A percentile compares a stretch with the other conserved stretches of the same genome.
phyloP scores from a whole-genome alignment of 2,888 invertebrate species.

The Trissolcus japonicus region DNA sequence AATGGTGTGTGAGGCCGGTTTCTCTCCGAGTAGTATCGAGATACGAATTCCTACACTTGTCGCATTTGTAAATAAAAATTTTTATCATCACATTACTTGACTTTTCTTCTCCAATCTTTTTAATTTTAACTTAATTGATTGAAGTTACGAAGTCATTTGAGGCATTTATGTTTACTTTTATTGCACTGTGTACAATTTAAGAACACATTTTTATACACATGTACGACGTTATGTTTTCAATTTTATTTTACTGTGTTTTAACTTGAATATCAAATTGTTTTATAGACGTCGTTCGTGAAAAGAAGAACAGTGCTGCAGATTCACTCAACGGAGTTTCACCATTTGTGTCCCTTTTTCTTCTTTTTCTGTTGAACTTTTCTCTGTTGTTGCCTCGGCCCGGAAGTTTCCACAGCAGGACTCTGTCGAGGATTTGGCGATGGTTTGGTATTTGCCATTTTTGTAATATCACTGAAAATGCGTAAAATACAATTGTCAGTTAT shows the following conservation, averaged over 20 bases:
- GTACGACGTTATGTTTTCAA: too few species aligned
- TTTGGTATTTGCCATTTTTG: conserved; percentile 75
- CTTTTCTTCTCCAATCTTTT: not conserved
- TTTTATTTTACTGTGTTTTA: not conserved
- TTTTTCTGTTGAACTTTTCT: conserved; percentile 85
- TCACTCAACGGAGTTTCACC: conserved; percentile 66
- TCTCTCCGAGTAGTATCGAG: conserved; percentile 71
- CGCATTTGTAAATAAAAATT: conserved; percentile 76
- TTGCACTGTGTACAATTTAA: not conserved
- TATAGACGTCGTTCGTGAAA: too few species aligned
- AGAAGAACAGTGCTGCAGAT: too few species aligned
- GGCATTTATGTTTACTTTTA: not conserved
- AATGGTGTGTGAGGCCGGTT: conserved; percentile 18
- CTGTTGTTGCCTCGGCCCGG: conserved; percentile 84
- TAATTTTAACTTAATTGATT: too few species aligned
- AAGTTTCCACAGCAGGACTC: conserved; percentile 79
- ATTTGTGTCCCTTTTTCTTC: conserved; percentile 82
- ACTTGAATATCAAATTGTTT: too few species aligned
- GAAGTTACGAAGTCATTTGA: too few species aligned
- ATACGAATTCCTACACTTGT: conserved; percentile 74
- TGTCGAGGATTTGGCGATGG: conserved; percentile 78
- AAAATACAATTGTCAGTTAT: too few species aligned
- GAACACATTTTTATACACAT: too few species aligned
- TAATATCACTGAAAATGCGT: conserved; percentile 75
- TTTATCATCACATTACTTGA: conserved; percentile 72